A percentile compares a stretch with the other conserved stretches of the same genome.
Conservation (phyloP, 2,113 vertebrate genomes). For the Dicaeum eximium region DNA sequence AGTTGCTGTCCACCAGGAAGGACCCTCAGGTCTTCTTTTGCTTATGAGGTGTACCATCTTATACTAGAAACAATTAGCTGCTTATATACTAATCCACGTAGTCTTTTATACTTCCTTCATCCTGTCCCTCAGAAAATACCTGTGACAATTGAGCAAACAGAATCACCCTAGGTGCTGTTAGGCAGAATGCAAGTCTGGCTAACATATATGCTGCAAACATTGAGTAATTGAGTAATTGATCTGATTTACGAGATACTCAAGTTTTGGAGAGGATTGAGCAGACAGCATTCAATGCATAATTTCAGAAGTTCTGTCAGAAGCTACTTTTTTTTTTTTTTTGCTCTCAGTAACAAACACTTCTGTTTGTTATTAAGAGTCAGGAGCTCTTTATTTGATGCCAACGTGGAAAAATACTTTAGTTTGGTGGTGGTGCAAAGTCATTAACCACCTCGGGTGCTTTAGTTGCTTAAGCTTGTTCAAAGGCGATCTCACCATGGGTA, state of each 20-base stretch:
- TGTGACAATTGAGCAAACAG: neutral
- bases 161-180: neutral
- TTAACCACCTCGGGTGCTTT: constrained; percentile 6
- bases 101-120: neutral
- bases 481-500: neutral
- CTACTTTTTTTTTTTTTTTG: neutral
- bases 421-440: neutral
- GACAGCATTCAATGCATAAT: neutral
- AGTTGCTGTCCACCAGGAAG: neutral
- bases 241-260: neutral
- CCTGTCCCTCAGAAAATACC: neutral
- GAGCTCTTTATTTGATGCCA: neutral
- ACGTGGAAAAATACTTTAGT: neutral
- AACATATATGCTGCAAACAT: neutral
- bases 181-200: neutral
- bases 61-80: neutral
- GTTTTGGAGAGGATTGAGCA: neutral
- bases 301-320: neutral
- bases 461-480: constrained; percentile 20
- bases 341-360: neutral
- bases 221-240: neutral
- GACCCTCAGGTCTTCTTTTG: neutral
- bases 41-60: neutral
- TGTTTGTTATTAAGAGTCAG: neutral
- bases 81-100: neutral